These are phyloP conservation scores for Isoperla grammatica DNA, from an alignment of 2,888 invertebrate genomes.

Conservation along the genomic window DNA sequence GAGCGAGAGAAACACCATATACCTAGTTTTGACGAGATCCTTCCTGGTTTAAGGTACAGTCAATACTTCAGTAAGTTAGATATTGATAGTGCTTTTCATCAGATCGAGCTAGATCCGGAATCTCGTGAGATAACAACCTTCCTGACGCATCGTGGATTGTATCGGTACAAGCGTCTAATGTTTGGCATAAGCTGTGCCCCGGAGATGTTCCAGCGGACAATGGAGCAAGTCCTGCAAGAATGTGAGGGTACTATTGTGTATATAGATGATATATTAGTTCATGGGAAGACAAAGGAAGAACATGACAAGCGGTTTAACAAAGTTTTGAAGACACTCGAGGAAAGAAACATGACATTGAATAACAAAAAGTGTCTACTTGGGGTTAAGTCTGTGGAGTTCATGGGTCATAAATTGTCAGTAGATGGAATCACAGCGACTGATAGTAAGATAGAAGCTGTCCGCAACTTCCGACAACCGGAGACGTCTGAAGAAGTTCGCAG, in stretches of 20 bases:
- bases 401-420: slow-evolving; percentile 27
- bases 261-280: slow-evolving; percentile 41
- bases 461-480: too few relatives aligned
- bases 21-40: slow-evolving; percentile 32
- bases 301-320: slow-evolving; percentile 31
- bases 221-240: slow-evolving; percentile 38
- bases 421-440: too few relatives aligned
- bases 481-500: too few relatives aligned
- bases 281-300: slow-evolving; percentile 30
- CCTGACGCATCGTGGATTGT: slow-evolving; percentile 42
- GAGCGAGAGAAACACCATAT: slow-evolving; percentile 34
- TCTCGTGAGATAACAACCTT: slow-evolving; percentile 39
- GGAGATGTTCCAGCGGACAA: slow-evolving; percentile 42
- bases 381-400: slow-evolving; percentile 32
- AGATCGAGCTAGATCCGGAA: slow-evolving; percentile 37
- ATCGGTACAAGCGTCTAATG: slow-evolving; percentile 40
- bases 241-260: slow-evolving; percentile 39
- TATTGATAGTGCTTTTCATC: slow-evolving; percentile 40
- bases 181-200: slow-evolving; percentile 43
- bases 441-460: too few relatives aligned
- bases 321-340: slow-evolving; percentile 30
- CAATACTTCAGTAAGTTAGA: slow-evolving; percentile 38
- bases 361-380: slow-evolving; percentile 37
- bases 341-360: slow-evolving; percentile 31
- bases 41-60: slow-evolving; percentile 33